These are phyloP conservation scores for Phacellophora camtschatica DNA, from an alignment of 30 jellyfish, hydroid and myxozoan genomes.

Conservation along the genomic window DNA sequence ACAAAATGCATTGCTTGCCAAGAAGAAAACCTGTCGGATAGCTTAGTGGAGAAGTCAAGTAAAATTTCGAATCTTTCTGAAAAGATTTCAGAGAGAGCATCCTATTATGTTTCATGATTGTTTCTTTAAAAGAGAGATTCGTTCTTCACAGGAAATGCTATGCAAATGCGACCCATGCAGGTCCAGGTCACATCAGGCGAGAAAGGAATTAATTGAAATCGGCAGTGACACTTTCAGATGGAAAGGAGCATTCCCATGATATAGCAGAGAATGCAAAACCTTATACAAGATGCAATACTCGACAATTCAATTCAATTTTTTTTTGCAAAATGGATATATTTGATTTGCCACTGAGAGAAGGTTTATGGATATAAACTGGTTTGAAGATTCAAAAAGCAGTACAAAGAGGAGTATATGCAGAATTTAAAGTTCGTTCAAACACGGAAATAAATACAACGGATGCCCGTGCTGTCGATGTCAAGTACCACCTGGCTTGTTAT, in stretches of 20 bases:
- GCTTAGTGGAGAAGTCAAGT: neutral
- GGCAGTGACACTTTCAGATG: neutral
- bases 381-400: too few relatives aligned
- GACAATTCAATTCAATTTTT: too few relatives aligned
- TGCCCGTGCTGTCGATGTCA: too few relatives aligned
- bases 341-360: too few relatives aligned
- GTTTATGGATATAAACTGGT: too few relatives aligned
- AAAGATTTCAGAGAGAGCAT: neutral
- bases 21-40: neutral
- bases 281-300: neutral
- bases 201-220: neutral
- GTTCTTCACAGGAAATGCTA: neutral
- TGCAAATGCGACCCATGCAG: neutral
- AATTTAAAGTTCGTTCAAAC: too few relatives aligned
- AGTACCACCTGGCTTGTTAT: too few relatives aligned
- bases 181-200: neutral
- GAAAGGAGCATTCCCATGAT: neutral
- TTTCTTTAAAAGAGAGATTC: neutral
- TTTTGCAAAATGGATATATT: too few relatives aligned
- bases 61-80: neutral
- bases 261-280: neutral
- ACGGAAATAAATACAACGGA: too few relatives aligned
- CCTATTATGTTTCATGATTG: neutral
- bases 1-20: neutral
- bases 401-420: too few relatives aligned